Conservation (phyloP, 2,113 vertebrate genomes). For the Brachyistius frenatus region DNA sequence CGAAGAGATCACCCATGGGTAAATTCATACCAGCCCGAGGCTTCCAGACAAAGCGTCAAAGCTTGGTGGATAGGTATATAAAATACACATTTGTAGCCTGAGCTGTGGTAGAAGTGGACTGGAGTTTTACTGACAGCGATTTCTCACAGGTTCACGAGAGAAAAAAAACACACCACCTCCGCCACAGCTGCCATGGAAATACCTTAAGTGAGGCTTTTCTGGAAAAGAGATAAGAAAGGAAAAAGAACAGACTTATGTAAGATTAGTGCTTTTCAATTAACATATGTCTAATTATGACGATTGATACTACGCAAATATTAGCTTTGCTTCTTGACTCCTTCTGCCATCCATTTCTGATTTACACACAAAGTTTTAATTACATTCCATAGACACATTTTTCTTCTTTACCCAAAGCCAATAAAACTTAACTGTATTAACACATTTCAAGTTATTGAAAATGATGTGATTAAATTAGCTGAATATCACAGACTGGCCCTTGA, state of each 20-base stretch:
- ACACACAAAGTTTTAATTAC: conserved; percentile 19
- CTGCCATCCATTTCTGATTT: background rate
- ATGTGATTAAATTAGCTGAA: conserved; percentile 32
- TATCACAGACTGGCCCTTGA: conserved; percentile 12
- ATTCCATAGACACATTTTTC: conserved; percentile 8
- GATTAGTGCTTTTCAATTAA: conserved; percentile 12
- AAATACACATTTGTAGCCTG: conserved; percentile 44
- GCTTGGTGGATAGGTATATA: conserved; percentile 44
- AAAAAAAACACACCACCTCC: conserved; percentile 29
- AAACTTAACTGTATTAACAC: conserved; percentile 6
- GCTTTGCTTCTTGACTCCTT: conserved; percentile 4
- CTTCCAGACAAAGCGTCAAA: conserved; percentile 54
- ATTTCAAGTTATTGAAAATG: conserved; percentile 43
- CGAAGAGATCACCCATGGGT: conserved; percentile 49
- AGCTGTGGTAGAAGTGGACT: conserved; percentile 33
- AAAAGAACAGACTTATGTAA: background rate
- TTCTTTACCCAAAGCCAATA: conserved; percentile 1
- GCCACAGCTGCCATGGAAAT: conserved; percentile 14
- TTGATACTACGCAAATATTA: conserved; percentile 11
- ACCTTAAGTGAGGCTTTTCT: conserved; percentile 37
- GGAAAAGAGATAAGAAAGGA: background rate
- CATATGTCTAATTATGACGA: conserved; percentile 38
- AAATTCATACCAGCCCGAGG: conserved; percentile 52
- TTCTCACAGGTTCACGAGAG: conserved; percentile 42
- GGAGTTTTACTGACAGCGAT: conserved; percentile 25